Percentiles rank a stretch among this genome's conserved stretches.
Conservation (phyloP, 2,113 vertebrate species). For the Chaetodon trifascialis region DNA sequence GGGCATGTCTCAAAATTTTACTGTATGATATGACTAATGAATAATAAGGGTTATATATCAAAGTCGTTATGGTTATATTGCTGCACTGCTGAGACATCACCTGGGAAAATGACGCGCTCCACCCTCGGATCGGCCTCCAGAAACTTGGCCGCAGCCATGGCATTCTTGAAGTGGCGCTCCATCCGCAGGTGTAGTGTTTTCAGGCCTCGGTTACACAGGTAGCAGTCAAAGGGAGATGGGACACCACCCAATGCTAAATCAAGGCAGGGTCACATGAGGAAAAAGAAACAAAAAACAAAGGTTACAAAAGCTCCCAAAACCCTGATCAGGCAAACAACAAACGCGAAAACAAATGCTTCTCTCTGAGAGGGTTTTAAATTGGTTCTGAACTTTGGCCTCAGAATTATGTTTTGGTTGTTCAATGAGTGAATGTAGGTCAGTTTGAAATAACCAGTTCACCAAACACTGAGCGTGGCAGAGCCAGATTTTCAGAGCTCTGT, state of each 20-base stretch:
- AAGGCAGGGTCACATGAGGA: not conserved
- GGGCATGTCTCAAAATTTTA: not conserved
- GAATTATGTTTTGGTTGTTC: constrained; percentile 11
- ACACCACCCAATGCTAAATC: constrained; percentile 89
- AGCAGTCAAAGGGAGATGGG: constrained; percentile 95
- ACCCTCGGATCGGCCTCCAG: constrained; percentile 88
- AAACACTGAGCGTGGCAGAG: not conserved
- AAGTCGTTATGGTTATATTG: not conserved
- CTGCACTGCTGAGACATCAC: constrained; percentile 48
- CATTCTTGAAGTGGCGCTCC: constrained; percentile 92
- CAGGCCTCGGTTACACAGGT: constrained; percentile 90
- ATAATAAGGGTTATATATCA: not conserved
- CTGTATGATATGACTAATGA: not conserved
- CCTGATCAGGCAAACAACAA: constrained; percentile 24
- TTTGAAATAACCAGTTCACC: not conserved
- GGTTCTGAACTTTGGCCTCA: constrained; percentile 18
- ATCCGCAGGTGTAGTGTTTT: constrained; percentile 94
- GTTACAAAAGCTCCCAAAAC: constrained; percentile 34
- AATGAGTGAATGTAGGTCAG: constrained; percentile 46
- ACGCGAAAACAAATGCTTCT: constrained; percentile 14
- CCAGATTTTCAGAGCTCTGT: not conserved
- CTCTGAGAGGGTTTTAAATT: constrained; percentile 20
- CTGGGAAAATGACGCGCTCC: constrained; percentile 92
- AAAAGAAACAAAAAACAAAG: not conserved
- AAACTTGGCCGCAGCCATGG: constrained; percentile 86